Conservation (phyloP, 2,888 invertebrate genomes). For the Amphimallon solstitiale region DNA sequence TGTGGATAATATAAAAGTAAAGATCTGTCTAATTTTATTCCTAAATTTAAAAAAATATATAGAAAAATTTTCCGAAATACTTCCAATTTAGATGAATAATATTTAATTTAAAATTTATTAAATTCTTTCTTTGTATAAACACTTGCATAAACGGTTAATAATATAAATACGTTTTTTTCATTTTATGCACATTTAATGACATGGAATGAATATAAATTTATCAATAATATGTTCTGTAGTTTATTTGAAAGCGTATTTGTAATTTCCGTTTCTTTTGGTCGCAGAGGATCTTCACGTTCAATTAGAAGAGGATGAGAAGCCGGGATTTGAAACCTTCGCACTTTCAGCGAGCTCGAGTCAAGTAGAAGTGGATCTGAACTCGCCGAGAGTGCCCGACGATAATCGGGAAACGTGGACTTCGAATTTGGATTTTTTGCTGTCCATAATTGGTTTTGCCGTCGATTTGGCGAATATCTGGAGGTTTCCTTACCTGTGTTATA, state of each 20-base stretch:
- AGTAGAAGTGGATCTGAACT: constrained; percentile 60
- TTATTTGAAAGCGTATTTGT: background rate
- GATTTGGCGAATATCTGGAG: constrained; percentile 90
- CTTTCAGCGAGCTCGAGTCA: constrained; percentile 61
- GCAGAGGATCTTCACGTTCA: constrained; percentile 63
- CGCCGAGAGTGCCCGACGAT: constrained; percentile 62
- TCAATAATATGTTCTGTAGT: background rate
- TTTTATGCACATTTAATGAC: too few relatives aligned
- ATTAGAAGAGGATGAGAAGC: constrained; percentile 62
- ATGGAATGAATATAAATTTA: background rate
- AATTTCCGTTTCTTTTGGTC: constrained; percentile 27
- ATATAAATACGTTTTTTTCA: too few relatives aligned
- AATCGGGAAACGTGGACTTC: constrained; percentile 84
- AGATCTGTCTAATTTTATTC: too few relatives aligned
- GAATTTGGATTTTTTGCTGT: constrained; percentile 82
- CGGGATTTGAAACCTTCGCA: constrained; percentile 60
- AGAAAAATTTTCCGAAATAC: too few relatives aligned
- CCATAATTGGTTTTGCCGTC: constrained; percentile 87
- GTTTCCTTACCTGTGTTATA: constrained; percentile 82
- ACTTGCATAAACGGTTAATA: too few relatives aligned
- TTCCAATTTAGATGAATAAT: too few relatives aligned
- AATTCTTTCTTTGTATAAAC: too few relatives aligned
- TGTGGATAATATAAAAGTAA: too few relatives aligned
- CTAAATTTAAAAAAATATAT: too few relatives aligned
- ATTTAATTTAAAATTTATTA: too few relatives aligned